Evolutionary conservation across 2,113 vertebrate species (phyloP), one percentile per base, ranked within the genome.

Genomic region (Holacanthus passer): DNA sequence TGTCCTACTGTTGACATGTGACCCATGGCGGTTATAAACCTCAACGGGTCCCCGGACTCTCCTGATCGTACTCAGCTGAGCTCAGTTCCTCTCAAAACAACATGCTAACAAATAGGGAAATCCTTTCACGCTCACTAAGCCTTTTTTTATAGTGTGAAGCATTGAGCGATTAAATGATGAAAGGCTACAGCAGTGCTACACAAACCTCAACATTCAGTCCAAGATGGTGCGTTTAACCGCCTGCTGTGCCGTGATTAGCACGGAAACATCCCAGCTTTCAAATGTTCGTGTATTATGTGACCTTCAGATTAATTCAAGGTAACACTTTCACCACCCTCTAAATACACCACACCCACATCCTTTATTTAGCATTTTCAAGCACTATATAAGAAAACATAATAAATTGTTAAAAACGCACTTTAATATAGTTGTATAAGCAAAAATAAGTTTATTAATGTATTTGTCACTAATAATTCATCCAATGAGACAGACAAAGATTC

Each of bases 21-120:
- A 93, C 89, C 89, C 92, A 72, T 60, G 60, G 84, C 60, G 78
- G 90, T 86, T 82, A 84, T 87, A 93, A 93, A 93, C 83, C 74
- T 87, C 86, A 87, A 91, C 65, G 64, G 71, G 88, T 87, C 90
- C 88, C 80, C 53, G 0, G 77, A 71, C 89, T 88, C 87, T 75
- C 78, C 65, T 82, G 74, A 91, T 86, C 85, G 82, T 79, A 76
- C 84, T 80, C 85, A 17, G 64, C 77, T 77, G 77, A 93, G 87
- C 79, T 87, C 79, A 58, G 63, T 79, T 89, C 73, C 69, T 87
- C 68, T 82, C 69, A 72, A 89, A 86, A 86, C 88, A 84, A 68
- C 50, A 37, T 45, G 64, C 52, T 81, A 86, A 90, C 56, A 90
- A 89, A 87, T 39, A 85, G 29, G 53, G 75, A 82, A 87, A 89